Conservation (phyloP, 2,888 invertebrate species). For the Acleris laterana region DNA sequence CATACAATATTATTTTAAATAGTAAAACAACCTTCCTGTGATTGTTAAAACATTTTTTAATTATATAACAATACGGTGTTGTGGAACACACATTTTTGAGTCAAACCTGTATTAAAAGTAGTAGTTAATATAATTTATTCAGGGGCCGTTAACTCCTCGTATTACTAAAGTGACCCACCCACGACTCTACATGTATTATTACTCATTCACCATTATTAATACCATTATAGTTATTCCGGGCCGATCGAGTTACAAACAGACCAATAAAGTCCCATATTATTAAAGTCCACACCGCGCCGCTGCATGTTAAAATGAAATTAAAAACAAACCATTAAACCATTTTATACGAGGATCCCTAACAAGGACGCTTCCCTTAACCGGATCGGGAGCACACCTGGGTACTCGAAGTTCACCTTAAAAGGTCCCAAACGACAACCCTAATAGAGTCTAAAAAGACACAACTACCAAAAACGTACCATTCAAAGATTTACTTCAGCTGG, state of each 20-base stretch:
- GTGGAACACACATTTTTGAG: too few species aligned
- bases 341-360: constrained; percentile 82
- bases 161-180: constrained; percentile 52
- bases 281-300: constrained; percentile 69
- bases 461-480: constrained; percentile 37
- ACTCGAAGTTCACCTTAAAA: constrained; percentile 81
- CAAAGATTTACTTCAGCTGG: constrained; percentile 43
- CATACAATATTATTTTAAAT: too few species aligned
- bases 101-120: too few species aligned
- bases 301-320: constrained; percentile 81
- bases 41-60: too few species aligned
- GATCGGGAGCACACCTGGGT: constrained; percentile 85
- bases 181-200: constrained; percentile 45
- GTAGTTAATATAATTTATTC: too few species aligned
- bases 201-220: constrained; percentile 52
- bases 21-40: too few species aligned
- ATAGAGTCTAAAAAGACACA: constrained; percentile 51
- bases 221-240: constrained; percentile 49
- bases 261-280: constrained; percentile 72
- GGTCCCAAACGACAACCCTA: constrained; percentile 76
- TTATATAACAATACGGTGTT: too few species aligned
- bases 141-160: constrained; percentile 14
- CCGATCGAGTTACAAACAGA: constrained; percentile 64
- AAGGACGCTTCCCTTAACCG: constrained; percentile 84
- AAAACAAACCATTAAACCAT: constrained; percentile 84